Conservation (phyloP, 1,140 invertebrate genomes). For the Drosophila biarmipes region DNA sequence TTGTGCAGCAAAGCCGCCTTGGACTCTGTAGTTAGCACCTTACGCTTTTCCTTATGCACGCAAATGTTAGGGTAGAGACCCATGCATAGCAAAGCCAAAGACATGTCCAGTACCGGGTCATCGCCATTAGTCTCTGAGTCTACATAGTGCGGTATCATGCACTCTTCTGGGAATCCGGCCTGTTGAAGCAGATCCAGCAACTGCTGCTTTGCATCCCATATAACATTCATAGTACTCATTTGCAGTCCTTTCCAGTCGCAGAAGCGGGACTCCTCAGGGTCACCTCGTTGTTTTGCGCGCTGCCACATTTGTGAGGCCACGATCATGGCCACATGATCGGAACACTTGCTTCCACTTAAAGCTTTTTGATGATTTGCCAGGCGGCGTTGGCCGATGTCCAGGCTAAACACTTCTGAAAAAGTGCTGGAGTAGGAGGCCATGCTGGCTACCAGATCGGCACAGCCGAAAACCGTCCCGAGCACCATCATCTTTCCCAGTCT, state of each 20-base stretch:
- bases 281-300: constrained; percentile 90
- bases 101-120: constrained; percentile 93
- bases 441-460: constrained; percentile 94
- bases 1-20: constrained; percentile 98
- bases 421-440: constrained; percentile 97
- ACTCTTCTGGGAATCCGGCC: constrained; percentile 95
- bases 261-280: constrained; percentile 92
- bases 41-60: constrained; percentile 97
- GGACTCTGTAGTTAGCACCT: constrained; percentile 97
- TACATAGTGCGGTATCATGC: constrained; percentile 90
- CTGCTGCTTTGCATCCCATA: constrained; percentile 96
- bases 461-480: constrained; percentile 92
- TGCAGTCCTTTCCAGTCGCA: constrained; percentile 96
- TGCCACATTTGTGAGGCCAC: constrained; percentile 96
- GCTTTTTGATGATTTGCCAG: constrained; percentile 91
- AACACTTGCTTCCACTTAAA: constrained; percentile 93
- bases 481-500: constrained; percentile 98
- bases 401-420: constrained; percentile 94
- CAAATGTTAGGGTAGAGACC: constrained; percentile 99
- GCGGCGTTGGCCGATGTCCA: constrained; percentile 88
- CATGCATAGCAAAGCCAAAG: constrained; percentile 94
- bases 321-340: constrained; percentile 97
- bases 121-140: constrained; percentile 91
- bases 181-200: constrained; percentile 92
- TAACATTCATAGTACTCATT: constrained; percentile 94